Evolutionary conservation across 1,140 invertebrate species (phyloP).

Genomic region (Conus betulinus): DNA sequence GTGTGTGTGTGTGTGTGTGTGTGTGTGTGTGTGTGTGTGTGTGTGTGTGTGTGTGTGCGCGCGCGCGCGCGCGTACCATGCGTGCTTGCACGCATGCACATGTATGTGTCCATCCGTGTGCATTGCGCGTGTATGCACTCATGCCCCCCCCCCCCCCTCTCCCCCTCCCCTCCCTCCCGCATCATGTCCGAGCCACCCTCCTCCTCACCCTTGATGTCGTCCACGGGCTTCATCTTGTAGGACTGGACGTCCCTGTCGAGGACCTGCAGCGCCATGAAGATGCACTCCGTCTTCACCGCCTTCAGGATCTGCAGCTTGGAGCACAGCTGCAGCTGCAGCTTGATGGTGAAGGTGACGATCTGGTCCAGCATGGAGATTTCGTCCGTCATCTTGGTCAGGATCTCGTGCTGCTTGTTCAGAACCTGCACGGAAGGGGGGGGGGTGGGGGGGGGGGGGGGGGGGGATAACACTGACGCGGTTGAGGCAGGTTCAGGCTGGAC

Average conservation of each 20-base stretch:
- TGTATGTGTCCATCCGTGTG: no score
- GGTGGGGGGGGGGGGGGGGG: no score
- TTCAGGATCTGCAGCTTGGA: constrained; percentile 47
- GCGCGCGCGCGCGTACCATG: background rate
- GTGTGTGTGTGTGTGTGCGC: no score
- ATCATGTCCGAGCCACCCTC: background rate
- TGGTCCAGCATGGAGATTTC: constrained; percentile 63
- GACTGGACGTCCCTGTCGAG: constrained; percentile 45
- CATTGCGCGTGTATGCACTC: no score
- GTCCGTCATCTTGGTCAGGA: constrained; percentile 53
- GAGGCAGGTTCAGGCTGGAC: no score
- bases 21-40: no score
- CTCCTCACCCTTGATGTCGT: constrained; percentile 56
- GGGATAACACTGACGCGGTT: no score
- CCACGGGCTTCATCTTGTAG: constrained; percentile 45
- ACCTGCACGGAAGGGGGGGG: constrained; percentile 20
- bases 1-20: no score
- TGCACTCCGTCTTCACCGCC: constrained; percentile 59
- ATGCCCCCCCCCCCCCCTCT: background rate
- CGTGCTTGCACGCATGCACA: background rate
- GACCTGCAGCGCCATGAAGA: constrained; percentile 64
- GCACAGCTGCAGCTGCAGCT: constrained; percentile 26
- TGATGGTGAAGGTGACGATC: constrained; percentile 59
- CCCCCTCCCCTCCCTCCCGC: background rate
- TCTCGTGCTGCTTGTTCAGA: constrained; percentile 57